Percentiles rank a stretch among this genome's conserved stretches.
These are phyloP conservation scores for Melanerpes aurifrons DNA, from an alignment of 2,113 vertebrate genomes.

Conservation along the genomic window DNA sequence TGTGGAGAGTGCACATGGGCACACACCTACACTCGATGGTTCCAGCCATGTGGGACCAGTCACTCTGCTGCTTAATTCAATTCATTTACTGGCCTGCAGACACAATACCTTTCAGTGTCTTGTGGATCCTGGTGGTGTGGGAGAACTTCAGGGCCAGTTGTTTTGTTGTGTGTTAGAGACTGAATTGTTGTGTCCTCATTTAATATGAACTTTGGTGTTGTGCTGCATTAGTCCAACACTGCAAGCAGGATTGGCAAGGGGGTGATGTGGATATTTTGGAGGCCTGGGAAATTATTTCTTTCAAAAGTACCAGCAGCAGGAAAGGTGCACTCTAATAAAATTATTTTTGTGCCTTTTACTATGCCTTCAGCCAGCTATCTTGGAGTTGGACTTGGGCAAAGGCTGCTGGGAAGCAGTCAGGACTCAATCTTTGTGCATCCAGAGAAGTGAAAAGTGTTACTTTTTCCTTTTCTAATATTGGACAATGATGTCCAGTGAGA, in stretches of 20 bases:
- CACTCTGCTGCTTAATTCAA: slow-evolving; percentile 48
- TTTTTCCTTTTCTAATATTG: background rate
- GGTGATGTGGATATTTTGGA: background rate
- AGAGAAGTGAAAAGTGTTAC: background rate
- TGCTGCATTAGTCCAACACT: background rate
- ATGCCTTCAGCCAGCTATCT: background rate
- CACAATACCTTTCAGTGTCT: slow-evolving; percentile 7
- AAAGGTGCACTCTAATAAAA: background rate
- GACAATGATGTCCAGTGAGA: background rate
- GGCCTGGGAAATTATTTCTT: background rate
- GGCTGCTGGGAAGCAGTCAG: background rate
- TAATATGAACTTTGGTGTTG: background rate
- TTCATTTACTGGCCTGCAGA: slow-evolving; percentile 53
- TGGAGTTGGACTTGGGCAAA: background rate
- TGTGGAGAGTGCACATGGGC: background rate
- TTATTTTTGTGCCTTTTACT: background rate
- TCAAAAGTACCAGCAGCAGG: background rate
- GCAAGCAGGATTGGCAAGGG: background rate
- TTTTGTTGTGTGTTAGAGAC: background rate
- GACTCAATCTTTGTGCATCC: background rate
- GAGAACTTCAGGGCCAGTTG: slow-evolving; percentile 16
- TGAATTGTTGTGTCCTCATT: background rate
- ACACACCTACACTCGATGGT: slow-evolving; percentile 5
- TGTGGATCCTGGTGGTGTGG: slow-evolving; percentile 26
- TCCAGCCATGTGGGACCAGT: slow-evolving; percentile 25